phyloP scores from a whole-genome alignment of 2,888 invertebrate species.

The Chrysopilus asiliformis region DNA sequence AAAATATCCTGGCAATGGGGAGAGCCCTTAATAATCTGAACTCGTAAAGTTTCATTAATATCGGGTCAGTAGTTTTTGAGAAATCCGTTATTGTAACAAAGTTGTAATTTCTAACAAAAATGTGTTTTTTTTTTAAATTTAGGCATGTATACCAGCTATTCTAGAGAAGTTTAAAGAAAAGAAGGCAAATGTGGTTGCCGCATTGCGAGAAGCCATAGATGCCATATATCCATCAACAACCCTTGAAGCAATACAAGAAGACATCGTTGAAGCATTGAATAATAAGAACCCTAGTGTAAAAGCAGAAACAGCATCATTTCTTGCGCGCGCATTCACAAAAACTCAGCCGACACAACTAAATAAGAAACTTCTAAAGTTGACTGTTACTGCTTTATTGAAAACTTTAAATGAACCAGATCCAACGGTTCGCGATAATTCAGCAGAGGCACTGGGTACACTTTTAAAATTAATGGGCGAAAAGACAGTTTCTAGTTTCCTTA shows the following conservation, averaged over 20 bases:
- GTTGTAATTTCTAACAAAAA: too few species aligned
- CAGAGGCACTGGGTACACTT: slow-evolving; percentile 85
- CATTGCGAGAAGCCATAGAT: slow-evolving; percentile 81
- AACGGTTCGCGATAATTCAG: slow-evolving; percentile 80
- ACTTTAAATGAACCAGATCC: slow-evolving; percentile 55
- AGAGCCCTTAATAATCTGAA: too few species aligned
- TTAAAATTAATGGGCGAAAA: slow-evolving; percentile 92
- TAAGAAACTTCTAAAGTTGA: slow-evolving; percentile 80
- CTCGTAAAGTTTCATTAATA: too few species aligned
- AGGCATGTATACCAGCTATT: slow-evolving; percentile 60
- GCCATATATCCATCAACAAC: slow-evolving; percentile 71
- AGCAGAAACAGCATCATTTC: slow-evolving; percentile 70
- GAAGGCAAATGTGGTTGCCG: slow-evolving; percentile 77
- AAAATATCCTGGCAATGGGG: too few species aligned
- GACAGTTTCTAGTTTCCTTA: slow-evolving; percentile 68
- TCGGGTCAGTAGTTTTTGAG: too few species aligned
- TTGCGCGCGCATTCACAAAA: slow-evolving; percentile 68
- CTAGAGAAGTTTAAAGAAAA: slow-evolving; percentile 97
- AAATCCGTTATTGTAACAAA: too few species aligned
- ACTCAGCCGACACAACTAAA: slow-evolving; percentile 70
- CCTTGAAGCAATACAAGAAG: slow-evolving; percentile 73
- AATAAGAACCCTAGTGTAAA: slow-evolving; percentile 88
- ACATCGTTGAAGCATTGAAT: slow-evolving; percentile 68
- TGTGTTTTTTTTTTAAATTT: too few species aligned
- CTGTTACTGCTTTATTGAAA: slow-evolving; percentile 64